Conservation (phyloP, 2,113 vertebrate genomes). For the Macroglossus sobrinus region DNA sequence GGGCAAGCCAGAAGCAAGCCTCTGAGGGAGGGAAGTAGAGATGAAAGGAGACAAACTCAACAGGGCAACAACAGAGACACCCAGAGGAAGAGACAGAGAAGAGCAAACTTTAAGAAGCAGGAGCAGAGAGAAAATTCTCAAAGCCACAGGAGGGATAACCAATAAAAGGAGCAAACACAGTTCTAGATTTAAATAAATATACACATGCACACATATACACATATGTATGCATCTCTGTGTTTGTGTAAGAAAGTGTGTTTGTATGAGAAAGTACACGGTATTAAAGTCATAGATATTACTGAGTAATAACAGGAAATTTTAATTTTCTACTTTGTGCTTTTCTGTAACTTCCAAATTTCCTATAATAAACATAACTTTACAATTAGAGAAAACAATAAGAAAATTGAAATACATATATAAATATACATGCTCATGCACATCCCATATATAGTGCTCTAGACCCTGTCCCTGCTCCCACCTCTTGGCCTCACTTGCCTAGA, state of each 20-base stretch:
- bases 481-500: neutral
- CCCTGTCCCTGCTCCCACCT: neutral
- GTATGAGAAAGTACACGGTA: neutral
- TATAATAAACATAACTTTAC: neutral
- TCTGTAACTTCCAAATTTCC: neutral
- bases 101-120: neutral
- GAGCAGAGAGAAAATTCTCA: neutral
- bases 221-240: neutral
- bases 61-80: constrained; percentile 19
- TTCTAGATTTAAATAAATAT: neutral
- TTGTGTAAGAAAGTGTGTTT: neutral
- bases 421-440: too few species aligned
- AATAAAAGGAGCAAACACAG: neutral
- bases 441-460: neutral
- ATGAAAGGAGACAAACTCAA: neutral
- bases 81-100: neutral
- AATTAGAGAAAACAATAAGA: neutral
- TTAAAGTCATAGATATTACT: neutral
- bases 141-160: neutral
- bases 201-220: neutral
- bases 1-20: neutral
- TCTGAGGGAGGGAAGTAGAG: neutral
- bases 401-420: neutral
- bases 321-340: neutral
- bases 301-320: neutral